Evolutionary conservation across 2,888 invertebrate genomes (phyloP).

Genomic region (Caenorhabditis macrosperma): DNA sequence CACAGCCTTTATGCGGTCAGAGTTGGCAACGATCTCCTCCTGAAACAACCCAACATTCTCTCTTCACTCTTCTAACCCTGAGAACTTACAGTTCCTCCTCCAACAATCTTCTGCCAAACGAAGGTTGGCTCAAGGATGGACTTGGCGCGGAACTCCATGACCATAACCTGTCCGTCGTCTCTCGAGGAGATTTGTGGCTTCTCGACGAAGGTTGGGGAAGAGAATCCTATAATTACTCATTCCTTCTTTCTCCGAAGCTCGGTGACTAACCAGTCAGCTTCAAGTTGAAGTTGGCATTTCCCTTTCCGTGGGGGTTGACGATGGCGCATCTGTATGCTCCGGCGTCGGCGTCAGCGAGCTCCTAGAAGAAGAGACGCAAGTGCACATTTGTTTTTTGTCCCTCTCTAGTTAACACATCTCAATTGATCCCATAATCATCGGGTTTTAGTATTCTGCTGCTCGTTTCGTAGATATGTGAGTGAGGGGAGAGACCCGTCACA

Average conservation of each 20-base stretch:
- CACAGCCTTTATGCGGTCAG: conserved; percentile 80
- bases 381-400: conserved; percentile 9
- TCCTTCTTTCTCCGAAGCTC: no score
- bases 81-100: conserved; percentile 49
- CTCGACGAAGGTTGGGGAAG: conserved; percentile 91
- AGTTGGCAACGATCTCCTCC: conserved; percentile 82
- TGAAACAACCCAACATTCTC: background rate
- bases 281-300: conserved; percentile 81
- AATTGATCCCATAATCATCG: conserved; percentile 20
- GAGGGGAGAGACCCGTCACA: conserved; percentile 24
- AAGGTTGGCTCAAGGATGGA: conserved; percentile 96
- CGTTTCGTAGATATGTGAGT: conserved; percentile 5
- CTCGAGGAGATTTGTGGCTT: conserved; percentile 99
- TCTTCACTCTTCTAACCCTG: background rate
- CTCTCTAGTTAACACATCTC: conserved; percentile 22
- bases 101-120: conserved; percentile 88
- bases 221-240: conserved; percentile 72
- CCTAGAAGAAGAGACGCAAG: conserved; percentile 67
- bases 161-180: conserved; percentile 95
- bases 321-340: conserved; percentile 80
- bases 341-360: conserved; percentile 80
- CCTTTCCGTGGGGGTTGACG: conserved; percentile 80
- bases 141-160: conserved; percentile 93
- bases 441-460: conserved; percentile 30
- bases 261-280: conserved; percentile 79